These are phyloP conservation scores for Coreius guichenoti DNA, from an alignment of 2,797 vertebrate species.

Conservation along the genomic window DNA sequence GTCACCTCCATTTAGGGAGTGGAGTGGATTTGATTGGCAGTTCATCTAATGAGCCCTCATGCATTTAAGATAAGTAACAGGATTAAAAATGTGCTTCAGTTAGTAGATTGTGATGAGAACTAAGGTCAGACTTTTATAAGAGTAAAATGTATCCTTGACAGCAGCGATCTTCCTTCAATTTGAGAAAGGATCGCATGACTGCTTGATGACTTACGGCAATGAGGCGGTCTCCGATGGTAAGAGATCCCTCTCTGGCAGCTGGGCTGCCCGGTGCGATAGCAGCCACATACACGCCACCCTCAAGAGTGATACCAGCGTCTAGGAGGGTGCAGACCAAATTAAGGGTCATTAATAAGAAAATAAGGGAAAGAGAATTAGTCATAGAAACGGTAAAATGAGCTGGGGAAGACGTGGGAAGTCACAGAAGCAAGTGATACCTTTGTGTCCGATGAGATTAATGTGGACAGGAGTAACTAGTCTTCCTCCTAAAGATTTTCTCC, in stretches of 20 bases:
- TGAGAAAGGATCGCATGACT: conserved; percentile 10
- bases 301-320: conserved; percentile 92
- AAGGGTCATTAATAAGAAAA: conserved; percentile 46
- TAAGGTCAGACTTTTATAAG: conserved; percentile 42
- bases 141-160: conserved; percentile 27
- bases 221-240: conserved; percentile 90
- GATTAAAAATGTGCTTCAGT: conserved; percentile 43
- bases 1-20: conserved; percentile 23
- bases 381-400: neutral
- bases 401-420: neutral
- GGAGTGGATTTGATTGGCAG: conserved; percentile 20
- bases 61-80: conserved; percentile 33
- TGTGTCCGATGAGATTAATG: conserved; percentile 91
- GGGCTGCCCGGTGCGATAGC: conserved; percentile 90
- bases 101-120: conserved; percentile 7
- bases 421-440: conserved; percentile 80
- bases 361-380: neutral
- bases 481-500: conserved; percentile 93
- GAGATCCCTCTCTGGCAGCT: conserved; percentile 91
- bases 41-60: conserved; percentile 7
- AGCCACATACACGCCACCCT: conserved; percentile 89
- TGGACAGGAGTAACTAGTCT: conserved; percentile 91
- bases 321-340: conserved; percentile 47
- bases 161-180: conserved; percentile 1
- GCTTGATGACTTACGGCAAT: conserved; percentile 87